Base-by-base conservation (phyloP, 2,888 invertebrate species). In the Brenthis hecate region DNA sequence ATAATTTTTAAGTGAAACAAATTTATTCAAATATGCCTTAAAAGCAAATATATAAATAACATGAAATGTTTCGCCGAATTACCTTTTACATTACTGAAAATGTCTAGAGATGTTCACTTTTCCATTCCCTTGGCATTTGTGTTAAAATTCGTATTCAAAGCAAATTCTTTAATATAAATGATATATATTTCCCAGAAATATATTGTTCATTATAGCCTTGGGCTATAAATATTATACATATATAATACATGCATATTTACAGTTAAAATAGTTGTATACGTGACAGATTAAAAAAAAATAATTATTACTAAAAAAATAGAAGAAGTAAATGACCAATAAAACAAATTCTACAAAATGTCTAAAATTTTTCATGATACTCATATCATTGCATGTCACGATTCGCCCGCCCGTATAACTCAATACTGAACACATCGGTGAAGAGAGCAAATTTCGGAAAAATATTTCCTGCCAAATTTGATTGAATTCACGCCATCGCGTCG, bases 391-490 rank as follows among this genome's bases (percentile, higher is more conserved):
- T 1, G 50, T 60, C 50, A 60, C 48, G 16, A 14, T 28, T 51
- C 16, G 55, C 43, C 32, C 48, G 11, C 13, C 50, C 61, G 28
- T 64, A 13, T n/a, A 64, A 67, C 56, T 56, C 60, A 56, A 70
- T 60, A 54, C 19, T 56, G 13, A 56, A 56, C 32, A 62, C 48
- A 63, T 70, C 68, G 56, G 50, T 58, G 51, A 65, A 64, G 68
- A 64, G 72, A 72, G 72, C 72, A 74, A 80, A 78, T 78, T 79
- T 75, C 65, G 67, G 76, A 80, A 81, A 85, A 85, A 84, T 82
- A 83, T 83, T 76, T 83, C 79, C 72, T 75, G 73, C 75, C 64
- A 76, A 69, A 72, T 76, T 79, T 86, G 85, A 91, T 89, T 82
- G 76, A 86, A 86, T 90, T 88, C 85, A 77, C 81, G 76, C 61